A percentile compares a stretch with the other conserved stretches of the same genome.
These are phyloP conservation scores for human (Homo sapiens) DNA, from an alignment of 2,113 vertebrate genomes.

Conservation along the genomic window DNA sequence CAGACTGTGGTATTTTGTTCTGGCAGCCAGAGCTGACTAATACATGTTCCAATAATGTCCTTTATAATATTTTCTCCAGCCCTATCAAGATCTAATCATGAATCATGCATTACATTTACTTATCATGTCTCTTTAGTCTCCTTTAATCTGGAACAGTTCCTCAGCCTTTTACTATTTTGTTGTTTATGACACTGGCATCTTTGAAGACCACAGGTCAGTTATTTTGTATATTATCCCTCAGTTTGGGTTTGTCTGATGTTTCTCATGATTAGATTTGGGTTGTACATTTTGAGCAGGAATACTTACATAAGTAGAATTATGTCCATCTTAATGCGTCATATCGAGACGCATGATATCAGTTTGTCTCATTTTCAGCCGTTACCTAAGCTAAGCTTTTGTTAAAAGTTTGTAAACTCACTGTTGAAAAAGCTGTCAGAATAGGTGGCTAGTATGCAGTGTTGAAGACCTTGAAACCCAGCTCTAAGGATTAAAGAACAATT, in stretches of 20 bases:
- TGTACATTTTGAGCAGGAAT: neutral
- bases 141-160: neutral
- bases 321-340: neutral
- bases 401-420: neutral
- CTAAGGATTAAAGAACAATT: neutral
- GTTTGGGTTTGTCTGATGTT: neutral
- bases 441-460: neutral
- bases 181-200: neutral
- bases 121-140: neutral
- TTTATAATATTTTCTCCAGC: neutral
- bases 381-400: neutral
- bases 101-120: neutral
- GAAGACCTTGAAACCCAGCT: neutral
- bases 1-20: neutral
- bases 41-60: neutral
- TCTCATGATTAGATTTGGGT: neutral
- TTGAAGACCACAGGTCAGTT: neutral
- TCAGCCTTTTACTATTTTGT: neutral
- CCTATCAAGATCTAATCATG: neutral
- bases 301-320: neutral
- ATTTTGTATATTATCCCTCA: neutral
- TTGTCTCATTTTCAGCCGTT: neutral
- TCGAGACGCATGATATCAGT: neutral
- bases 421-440: neutral
- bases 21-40: neutral